Evolutionary conservation across 2,113 vertebrate species (phyloP).

Genomic region (Puntigrus tetrazona): DNA sequence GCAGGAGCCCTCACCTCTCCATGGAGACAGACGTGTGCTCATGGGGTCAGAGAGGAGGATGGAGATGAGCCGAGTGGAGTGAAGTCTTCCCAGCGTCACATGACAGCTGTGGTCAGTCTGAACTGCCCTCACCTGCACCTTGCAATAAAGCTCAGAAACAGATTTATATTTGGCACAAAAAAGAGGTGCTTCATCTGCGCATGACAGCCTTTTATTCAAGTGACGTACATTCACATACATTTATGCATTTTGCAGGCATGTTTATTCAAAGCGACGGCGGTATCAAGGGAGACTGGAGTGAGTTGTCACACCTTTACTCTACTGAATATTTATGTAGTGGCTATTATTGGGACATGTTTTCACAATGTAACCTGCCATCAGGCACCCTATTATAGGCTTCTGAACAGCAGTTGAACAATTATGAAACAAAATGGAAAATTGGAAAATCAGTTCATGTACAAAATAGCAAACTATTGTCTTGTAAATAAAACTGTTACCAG

Average conservation of each 20-base stretch:
- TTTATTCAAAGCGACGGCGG: background rate
- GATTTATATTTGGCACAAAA: background rate
- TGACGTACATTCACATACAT: background rate
- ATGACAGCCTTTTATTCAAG: background rate
- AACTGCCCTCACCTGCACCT: background rate
- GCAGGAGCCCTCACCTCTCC: constrained; percentile 30
- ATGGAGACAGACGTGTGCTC: constrained; percentile 31
- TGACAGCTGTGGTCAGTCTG: background rate
- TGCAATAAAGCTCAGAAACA: background rate
- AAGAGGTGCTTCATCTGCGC: background rate
- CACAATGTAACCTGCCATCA: background rate
- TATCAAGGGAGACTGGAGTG: background rate
- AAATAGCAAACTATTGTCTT: background rate
- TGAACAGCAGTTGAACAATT: too few species aligned
- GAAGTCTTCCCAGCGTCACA: constrained; percentile 5
- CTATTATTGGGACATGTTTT: background rate
- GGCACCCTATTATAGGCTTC: too few species aligned
- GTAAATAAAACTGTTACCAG: background rate
- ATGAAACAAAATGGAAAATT: too few species aligned
- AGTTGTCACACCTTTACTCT: background rate
- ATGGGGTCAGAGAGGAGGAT: background rate
- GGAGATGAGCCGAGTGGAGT: background rate
- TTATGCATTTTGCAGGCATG: background rate
- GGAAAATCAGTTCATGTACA: too few species aligned
- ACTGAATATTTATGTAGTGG: background rate